Base-by-base conservation (phyloP, 2,113 vertebrate genomes). In the Synodontis membranacea region DNA sequence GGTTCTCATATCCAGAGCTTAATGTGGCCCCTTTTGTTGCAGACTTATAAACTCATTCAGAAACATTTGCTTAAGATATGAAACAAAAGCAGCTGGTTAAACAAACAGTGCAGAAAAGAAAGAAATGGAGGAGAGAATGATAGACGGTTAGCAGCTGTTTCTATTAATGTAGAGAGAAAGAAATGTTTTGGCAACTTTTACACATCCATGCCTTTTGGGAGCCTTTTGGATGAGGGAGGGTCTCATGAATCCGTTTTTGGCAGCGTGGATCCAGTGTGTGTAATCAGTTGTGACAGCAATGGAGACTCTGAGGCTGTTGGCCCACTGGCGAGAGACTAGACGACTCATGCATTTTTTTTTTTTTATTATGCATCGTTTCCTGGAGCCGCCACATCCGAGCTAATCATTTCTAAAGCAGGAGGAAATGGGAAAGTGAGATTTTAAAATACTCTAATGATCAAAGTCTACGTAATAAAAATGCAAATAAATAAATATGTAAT, bases 271-370 rank as follows among this genome's bases (percentile, higher is more conserved):
- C 89, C 52, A 62, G 74, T 80, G 91, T 92, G 88, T 92, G 88
- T 94, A 94, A 94, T 92, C 90, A 92, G 90, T 93, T 93, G 90
- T 94, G 93, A 94, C 93, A 94, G 92, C 90, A 91, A 89, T 90
- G 92, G 93, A 93, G 93, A 93, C 92, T 81, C 91, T 89, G 90
- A 91, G 92, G 92, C 89, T 86, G 92, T 44, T 21, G 91, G 92
- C 91, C 88, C 80, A 91, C 92, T 90, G 0, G 81, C 14, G 21
- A 81, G 90, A 87, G 89, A 86, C 80, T 80, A 86, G 85, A 90
- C 68, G 68, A 42, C 68, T 92, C 90, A 72, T 90, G 89, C 86
- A 90, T 92, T 89, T 81, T 46, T 89, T 92, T 92, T 87, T 42
- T 83, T 21, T 90, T 88, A 90, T 94, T 90, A 90, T 86, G 85